Base-by-base conservation (phyloP, 2,888 invertebrate species). In the Prionchulus punctatus region DNA sequence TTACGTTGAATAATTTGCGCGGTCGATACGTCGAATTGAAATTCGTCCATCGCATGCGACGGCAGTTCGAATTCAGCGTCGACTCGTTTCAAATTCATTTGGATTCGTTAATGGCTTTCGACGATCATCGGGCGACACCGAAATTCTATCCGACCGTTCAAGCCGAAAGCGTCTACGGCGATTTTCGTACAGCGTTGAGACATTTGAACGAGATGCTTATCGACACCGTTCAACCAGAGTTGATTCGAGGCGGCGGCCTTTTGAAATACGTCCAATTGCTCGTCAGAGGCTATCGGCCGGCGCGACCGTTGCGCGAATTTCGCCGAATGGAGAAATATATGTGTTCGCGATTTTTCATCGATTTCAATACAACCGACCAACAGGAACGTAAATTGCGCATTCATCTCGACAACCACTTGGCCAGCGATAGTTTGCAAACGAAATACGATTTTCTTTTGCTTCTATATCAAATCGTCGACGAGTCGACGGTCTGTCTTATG, bases 311-410 rank as follows among this genome's bases (percentile, higher is more conserved):
- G 36, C 18, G 23, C 45, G 23, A 45, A 75, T 73, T 94, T 70
- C 87, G 90, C 73, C 85, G 82, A 57, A 80, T 96, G 69, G 94
- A 98, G 78, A 83, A 91, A 63, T 98, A 98, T 79, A 99, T 98
- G 98, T 98, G 96, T 80, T 96, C 96, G 65, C 81, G 98, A 67
- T 98, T 98, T 81, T 99, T 99, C 79, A 98, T 98, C 73, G 98
- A 98, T 78, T 98, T 98, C 76, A 86, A 91, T 47, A 96, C 96
- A 76, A 84, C 94, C 56, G 80, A 79, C 60, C 89, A 89, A 73
- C 98, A 99, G 75, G 85, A 86, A 63, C 82, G 84, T 65, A 98
- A 99, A 75, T 80, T 99, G 70, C 89, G 91, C 73, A 86, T 86
- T 67, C 99, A 98, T 78, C 79, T 99, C 73, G 84, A 87, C 77